Base-by-base conservation (phyloP, 1,140 invertebrate genomes). In the Papilio machaon region DNA sequence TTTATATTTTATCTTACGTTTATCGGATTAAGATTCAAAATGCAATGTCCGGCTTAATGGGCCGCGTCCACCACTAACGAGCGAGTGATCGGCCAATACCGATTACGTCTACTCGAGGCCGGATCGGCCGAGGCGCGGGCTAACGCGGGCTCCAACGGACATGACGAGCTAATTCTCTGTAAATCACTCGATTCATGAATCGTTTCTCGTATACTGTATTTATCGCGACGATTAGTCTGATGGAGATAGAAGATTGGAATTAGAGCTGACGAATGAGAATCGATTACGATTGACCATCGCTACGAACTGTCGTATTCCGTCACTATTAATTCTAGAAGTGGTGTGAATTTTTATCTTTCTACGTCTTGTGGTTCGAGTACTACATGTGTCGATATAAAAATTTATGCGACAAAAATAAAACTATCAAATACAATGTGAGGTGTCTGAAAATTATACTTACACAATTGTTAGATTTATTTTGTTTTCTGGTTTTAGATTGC, bases 141-240 rank as follows among this genome's bases (percentile, higher is more conserved):
- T 52, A 52, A 52, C 49, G 15, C 54, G 46, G 19, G 19, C 46
- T 19, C 38, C 35, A 80, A 79, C 76, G 47, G 77, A 83, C 84
- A 85, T 85, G 84, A 85, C 79, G 80, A 82, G 79, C 83, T 85
- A 85, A 85, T 85, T 81, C 84, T 81, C 82, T 80, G 73, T 87
- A 87, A 89, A 88, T 87, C 86, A 85, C 82, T 85, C 83, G 84
- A 84, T 85, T 84, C 88, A 85, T 76, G 82, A 83, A 83, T 84
- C 87, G 82, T 86, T 86, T 80, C 84, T 64, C 49, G 78, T 75
- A 79, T 73, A 49, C 78, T 73, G 85, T 90, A 90, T 91, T 91
- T 91, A 90, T 91, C 85, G 88, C 79, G 49, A 83, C 89, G 87
- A 90, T 91, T 89, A 91, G 74, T 75, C 77, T 87, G 90, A 91